Evolutionary conservation across 2,113 vertebrate species (phyloP).

Genomic region (Sigmodon hispidus): DNA sequence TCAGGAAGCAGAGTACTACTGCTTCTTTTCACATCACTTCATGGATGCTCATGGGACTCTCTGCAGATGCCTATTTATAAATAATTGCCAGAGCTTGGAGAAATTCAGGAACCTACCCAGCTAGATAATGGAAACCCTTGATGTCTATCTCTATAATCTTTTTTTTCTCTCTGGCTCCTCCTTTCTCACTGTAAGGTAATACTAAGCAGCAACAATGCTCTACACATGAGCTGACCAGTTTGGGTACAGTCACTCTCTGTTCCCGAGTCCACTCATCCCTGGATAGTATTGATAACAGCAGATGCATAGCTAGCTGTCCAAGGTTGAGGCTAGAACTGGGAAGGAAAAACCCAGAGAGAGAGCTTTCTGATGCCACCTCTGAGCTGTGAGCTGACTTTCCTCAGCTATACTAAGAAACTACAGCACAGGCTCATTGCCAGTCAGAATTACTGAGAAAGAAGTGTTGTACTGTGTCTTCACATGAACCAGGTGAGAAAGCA

Average conservation of each 20-base stretch:
- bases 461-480: background rate
- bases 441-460: background rate
- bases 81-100: background rate
- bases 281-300: background rate
- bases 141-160: background rate
- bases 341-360: background rate
- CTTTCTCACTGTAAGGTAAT: background rate
- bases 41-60: background rate
- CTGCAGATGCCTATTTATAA: background rate
- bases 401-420: background rate
- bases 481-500: background rate
- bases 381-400: background rate
- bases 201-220: background rate
- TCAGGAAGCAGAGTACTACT: background rate
- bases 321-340: background rate
- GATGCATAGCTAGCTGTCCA: background rate
- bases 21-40: background rate
- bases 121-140: background rate
- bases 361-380: background rate
- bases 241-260: background rate
- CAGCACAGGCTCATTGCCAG: background rate
- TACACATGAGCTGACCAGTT: background rate
- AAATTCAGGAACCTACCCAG: background rate
- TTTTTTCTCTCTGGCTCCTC: background rate
- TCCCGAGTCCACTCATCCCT: background rate